Base-by-base conservation (phyloP, 2,888 invertebrate genomes). In the Sminthurides aquaticus region DNA sequence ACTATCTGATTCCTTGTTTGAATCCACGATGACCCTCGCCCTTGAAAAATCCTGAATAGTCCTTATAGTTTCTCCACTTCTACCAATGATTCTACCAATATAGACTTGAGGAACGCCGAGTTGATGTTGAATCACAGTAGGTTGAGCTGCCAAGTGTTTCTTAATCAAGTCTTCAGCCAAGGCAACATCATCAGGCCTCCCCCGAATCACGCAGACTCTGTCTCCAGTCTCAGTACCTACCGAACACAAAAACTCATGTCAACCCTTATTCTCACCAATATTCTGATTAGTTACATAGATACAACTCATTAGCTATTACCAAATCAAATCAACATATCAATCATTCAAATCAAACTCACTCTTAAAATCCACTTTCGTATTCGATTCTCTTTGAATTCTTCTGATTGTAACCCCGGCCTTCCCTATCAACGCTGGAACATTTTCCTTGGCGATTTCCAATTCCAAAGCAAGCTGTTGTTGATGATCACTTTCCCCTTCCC, bases 401-500 rank as follows among this genome's bases (percentile, higher is more conserved):
- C 87, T 88, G 58, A 93, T 85, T 75, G 85, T 86, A n/a, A 82
- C 80, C 3, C 93, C 92, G 74, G 84, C 85, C 72, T 89, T 83
- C 48, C 93, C 82, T 65, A 82, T 81, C 22, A 82, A 74, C 24
- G 77, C 75, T 1, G 80, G 80, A 2, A 79, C 78, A 56, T 74
- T 75, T 34, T 78, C 77, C 18, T 76, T 75, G 0, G 80, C 80
- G 8, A 82, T 69, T 25, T 29, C 58, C 29, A 71, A 54, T 22
- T 70, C 69, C 43, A 64, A 64, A 43, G 64, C 57, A 48, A 65
- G 62, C 20, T 61, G 52, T 15, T 52, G 5, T 26, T 52, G 56
- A 22, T 48, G 27, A 29, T 69, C 67, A 29, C 67, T 68, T 43
- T 69, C 69, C 20, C 64, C 60, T 28, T 69, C 71, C 25, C 25